These are phyloP conservation scores for Empidonax alnorum DNA, from an alignment of 2,113 vertebrate species.

Conservation along the genomic window DNA sequence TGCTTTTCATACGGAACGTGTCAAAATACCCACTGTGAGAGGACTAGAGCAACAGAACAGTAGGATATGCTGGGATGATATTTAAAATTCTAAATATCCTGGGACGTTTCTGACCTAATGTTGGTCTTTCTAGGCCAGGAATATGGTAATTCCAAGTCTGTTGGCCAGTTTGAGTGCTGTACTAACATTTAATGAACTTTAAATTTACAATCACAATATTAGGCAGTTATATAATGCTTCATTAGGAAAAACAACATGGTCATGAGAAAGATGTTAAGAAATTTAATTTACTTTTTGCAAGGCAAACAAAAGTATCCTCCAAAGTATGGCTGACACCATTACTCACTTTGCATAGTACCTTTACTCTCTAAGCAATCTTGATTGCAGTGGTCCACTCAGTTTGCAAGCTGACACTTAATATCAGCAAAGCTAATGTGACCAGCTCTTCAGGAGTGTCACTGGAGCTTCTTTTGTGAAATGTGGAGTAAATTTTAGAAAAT, in stretches of 20 bases:
- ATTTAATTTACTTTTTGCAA: constrained; percentile 33
- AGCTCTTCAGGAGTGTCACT: not conserved
- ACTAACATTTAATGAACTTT: constrained; percentile 24
- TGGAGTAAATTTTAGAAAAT: not conserved
- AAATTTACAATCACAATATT: constrained; percentile 27
- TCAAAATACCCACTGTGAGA: not conserved
- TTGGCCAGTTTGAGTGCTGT: not conserved
- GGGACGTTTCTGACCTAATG: not conserved
- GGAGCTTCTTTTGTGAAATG: not conserved
- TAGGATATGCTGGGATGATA: not conserved
- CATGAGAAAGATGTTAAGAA: not conserved
- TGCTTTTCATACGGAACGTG: not conserved
- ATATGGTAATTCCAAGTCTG: not conserved
- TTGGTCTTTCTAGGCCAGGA: not conserved
- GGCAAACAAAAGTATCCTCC: not conserved
- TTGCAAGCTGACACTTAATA: not conserved
- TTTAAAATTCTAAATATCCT: not conserved
- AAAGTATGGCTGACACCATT: not conserved
- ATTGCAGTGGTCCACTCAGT: not conserved
- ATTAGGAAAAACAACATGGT: constrained; percentile 18
- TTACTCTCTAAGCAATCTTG: not conserved
- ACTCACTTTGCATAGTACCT: not conserved
- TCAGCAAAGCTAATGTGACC: not conserved
- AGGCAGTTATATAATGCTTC: constrained; percentile 1
- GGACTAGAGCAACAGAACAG: not conserved